These are phyloP conservation scores for Xanthorhoe spadicearia DNA, from an alignment of 2,888 invertebrate genomes.

Conservation along the genomic window DNA sequence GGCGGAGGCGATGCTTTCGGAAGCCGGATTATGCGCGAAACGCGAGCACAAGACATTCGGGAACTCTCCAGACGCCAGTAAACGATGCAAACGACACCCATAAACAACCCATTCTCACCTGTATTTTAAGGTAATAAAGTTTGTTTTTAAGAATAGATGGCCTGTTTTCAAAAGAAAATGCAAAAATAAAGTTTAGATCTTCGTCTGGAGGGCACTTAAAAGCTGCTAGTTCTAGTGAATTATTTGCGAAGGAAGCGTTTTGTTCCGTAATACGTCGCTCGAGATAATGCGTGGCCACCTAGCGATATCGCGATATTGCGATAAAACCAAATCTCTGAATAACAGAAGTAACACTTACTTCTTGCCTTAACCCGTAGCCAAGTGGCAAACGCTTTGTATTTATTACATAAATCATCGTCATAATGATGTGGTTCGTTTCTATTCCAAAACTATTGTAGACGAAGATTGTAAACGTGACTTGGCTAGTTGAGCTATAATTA, in stretches of 20 bases:
- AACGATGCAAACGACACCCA: constrained; percentile 37
- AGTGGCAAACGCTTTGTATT: too few species aligned
- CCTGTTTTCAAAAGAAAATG: constrained; percentile 42
- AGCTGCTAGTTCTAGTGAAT: constrained; percentile 54
- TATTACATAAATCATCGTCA: too few species aligned
- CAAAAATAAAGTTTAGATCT: constrained; percentile 49
- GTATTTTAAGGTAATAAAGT: neutral
- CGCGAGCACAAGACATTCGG: constrained; percentile 49
- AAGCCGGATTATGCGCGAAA: constrained; percentile 31
- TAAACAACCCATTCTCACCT: constrained; percentile 23
- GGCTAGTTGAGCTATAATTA: too few species aligned
- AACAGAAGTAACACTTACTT: neutral
- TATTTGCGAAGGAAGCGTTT: constrained; percentile 51
- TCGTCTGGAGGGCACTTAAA: constrained; percentile 56
- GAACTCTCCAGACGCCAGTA: constrained; percentile 40
- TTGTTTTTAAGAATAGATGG: constrained; percentile 25
- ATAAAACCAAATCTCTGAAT: neutral
- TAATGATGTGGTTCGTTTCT: too few species aligned
- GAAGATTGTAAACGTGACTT: too few species aligned
- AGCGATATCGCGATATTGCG: too few species aligned
- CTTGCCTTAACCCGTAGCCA: neutral
- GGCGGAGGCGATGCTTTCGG: neutral
- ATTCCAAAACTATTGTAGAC: too few species aligned
- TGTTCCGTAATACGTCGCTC: constrained; percentile 30
- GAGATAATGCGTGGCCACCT: neutral